These are phyloP conservation scores for Uropetala carovei DNA, from an alignment of 2,888 invertebrate species.

Conservation along the genomic window DNA sequence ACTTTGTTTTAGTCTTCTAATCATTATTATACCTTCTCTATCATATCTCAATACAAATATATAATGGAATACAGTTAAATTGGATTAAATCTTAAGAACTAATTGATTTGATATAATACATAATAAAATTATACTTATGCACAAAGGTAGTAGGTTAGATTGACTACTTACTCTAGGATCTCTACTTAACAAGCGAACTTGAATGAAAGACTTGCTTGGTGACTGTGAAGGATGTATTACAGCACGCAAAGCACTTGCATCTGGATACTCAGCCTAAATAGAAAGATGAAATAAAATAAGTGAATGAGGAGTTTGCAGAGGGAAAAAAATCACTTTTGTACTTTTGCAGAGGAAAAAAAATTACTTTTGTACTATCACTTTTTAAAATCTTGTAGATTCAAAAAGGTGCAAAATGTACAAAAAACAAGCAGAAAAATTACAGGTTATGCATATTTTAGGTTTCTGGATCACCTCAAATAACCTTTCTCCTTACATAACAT, in stretches of 20 bases:
- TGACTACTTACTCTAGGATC: conserved; percentile 74
- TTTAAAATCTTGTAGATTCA: neutral
- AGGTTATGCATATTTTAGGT: neutral
- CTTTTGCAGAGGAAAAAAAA: no score
- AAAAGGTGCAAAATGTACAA: neutral
- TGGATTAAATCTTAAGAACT: no score
- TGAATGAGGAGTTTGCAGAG: neutral
- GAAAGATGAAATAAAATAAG: conserved; percentile 66
- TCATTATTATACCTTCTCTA: no score
- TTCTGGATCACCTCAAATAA: neutral
- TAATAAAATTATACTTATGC: no score
- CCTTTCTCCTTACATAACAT: neutral
- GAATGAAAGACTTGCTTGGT: conserved; percentile 79
- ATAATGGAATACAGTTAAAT: no score
- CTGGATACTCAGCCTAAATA: conserved; percentile 85
- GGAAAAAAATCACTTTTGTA: no score
- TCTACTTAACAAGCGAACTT: conserved; percentile 78
- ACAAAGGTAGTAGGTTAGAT: no score
- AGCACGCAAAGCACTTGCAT: conserved; percentile 86
- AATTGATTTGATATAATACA: no score
- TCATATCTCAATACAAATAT: no score
- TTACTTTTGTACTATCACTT: neutral
- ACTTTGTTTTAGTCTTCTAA: no score
- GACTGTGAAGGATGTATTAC: conserved; percentile 84
- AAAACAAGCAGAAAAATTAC: neutral